Conservation (phyloP, 1,140 invertebrate species). For the Neodiprion lecontei region DNA sequence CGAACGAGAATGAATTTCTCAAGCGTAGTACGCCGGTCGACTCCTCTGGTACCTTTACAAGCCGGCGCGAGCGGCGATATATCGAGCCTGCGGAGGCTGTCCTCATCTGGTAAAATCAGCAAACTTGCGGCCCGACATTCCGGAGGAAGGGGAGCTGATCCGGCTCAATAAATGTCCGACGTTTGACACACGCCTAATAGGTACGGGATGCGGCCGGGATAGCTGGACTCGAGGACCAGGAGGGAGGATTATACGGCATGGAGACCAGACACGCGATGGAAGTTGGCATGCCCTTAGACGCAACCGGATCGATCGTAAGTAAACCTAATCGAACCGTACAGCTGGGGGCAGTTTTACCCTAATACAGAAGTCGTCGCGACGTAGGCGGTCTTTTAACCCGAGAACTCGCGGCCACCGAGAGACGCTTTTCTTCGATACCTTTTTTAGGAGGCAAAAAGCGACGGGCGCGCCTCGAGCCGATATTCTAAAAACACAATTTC, state of each 20-base stretch:
- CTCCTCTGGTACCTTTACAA: not conserved
- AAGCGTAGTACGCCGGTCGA: not conserved
- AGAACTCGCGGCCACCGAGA: not conserved
- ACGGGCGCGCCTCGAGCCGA: too few species aligned
- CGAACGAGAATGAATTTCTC: not conserved
- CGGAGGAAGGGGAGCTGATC: not conserved
- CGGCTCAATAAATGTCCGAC: conserved; percentile 41
- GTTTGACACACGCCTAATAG: conserved; percentile 43
- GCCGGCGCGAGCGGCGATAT: too few species aligned
- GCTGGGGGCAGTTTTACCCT: conserved; percentile 33
- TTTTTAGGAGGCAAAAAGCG: too few species aligned
- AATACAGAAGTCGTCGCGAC: conserved; percentile 45
- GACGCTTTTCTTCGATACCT: too few species aligned
- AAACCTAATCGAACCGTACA: conserved; percentile 46
- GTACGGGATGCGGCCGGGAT: not conserved
- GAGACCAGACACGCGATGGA: conserved; percentile 20
- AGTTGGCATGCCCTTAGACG: conserved; percentile 46
- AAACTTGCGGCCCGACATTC: conserved; percentile 28
- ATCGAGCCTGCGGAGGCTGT: conserved; percentile 17
- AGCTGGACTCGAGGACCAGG: not conserved
- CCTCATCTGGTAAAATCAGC: conserved; percentile 39
- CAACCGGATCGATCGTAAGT: conserved; percentile 43
- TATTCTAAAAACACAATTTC: too few species aligned
- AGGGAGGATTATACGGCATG: not conserved
- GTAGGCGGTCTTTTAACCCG: conserved; percentile 39